Evolutionary conservation across 2,113 vertebrate genomes (phyloP).

Genomic region (Chrysochloris asiatica): DNA sequence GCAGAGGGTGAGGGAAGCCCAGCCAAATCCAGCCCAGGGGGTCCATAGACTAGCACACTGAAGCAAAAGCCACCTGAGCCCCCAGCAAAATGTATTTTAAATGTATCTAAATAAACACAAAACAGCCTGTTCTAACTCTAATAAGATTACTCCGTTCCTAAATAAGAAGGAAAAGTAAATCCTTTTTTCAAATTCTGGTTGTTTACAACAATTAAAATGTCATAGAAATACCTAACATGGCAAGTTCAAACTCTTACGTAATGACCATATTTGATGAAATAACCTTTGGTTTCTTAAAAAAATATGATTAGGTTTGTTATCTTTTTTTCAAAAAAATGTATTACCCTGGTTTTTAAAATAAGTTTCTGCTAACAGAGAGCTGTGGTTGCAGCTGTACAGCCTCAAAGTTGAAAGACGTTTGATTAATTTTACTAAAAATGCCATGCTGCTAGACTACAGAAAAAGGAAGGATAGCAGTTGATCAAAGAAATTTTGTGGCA

Average conservation of each 20-base stretch:
- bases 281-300: too few relatives aligned
- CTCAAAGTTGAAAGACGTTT: conserved; percentile 9
- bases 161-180: neutral
- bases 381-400: neutral
- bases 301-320: too few relatives aligned
- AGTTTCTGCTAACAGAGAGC: conserved; percentile 42
- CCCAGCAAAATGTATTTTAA: neutral
- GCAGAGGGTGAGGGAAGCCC: too few relatives aligned
- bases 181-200: conserved; percentile 10
- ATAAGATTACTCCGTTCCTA: neutral
- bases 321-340: too few relatives aligned
- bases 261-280: too few relatives aligned
- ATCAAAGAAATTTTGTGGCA: conserved; percentile 58
- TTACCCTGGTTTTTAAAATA: conserved; percentile 42
- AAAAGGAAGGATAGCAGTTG: conserved; percentile 24
- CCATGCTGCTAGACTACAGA: neutral
- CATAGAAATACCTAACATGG: neutral
- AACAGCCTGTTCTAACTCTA: neutral
- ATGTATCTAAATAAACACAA: neutral
- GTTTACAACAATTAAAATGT: neutral
- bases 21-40: too few relatives aligned
- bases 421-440: conserved; percentile 47
- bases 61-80: too few relatives aligned
- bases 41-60: too few relatives aligned
- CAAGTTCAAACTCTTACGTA: too few relatives aligned